phyloP scores from a whole-genome alignment of 1,140 invertebrate species.

The Drosophila gunungcola region DNA sequence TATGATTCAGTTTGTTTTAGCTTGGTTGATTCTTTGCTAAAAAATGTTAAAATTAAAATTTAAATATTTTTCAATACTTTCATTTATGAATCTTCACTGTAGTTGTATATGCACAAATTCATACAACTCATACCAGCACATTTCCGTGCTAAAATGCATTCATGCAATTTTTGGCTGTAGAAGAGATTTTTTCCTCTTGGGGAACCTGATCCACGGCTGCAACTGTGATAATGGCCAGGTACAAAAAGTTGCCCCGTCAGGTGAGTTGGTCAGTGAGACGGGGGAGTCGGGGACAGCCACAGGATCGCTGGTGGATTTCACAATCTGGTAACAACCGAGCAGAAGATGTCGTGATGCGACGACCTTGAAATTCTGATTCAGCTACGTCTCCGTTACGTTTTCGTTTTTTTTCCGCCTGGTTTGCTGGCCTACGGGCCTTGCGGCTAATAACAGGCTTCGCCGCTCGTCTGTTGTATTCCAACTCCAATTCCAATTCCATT shows the following conservation, averaged over 20 bases:
- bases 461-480: slow-evolving; percentile 4
- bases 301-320: slow-evolving; percentile 60
- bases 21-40: no score
- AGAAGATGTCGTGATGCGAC: slow-evolving; percentile 19
- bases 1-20: no score
- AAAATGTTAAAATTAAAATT: no score
- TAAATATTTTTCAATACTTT: no score
- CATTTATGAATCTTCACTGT: slow-evolving; percentile 9
- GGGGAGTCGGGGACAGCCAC: slow-evolving; percentile 4
- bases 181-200: slow-evolving; percentile 46
- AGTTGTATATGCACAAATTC: slow-evolving; percentile 1
- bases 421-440: slow-evolving; percentile 34
- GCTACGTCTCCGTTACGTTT: slow-evolving; percentile 59
- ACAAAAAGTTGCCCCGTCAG: slow-evolving; percentile 69
- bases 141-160: slow-evolving; percentile 31
- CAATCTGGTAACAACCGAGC: slow-evolving; percentile 36
- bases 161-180: slow-evolving; percentile 57
- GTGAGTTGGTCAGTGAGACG: slow-evolving; percentile 31
- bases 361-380: slow-evolving; percentile 61
- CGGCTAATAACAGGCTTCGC: slow-evolving; percentile 48
- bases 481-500: slow-evolving; percentile 18
- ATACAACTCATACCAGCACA: slow-evolving; percentile 21
- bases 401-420: slow-evolving; percentile 29
- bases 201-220: slow-evolving; percentile 63
- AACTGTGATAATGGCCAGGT: slow-evolving; percentile 41